phyloP scores from a whole-genome alignment of 2,888 invertebrate species.

The Napeogenes sylphis region DNA sequence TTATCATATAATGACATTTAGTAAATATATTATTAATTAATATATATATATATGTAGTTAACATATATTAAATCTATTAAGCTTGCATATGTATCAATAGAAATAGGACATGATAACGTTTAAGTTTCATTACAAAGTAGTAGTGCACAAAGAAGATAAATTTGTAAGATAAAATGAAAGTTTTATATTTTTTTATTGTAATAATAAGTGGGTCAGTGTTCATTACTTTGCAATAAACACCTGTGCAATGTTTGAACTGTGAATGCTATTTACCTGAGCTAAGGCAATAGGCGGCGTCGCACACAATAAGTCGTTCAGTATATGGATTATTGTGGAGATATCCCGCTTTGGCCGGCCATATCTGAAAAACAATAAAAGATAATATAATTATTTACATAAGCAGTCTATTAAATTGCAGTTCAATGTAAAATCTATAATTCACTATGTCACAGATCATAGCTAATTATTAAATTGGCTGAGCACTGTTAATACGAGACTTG shows the following conservation, averaged over 20 bases:
- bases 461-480: no score
- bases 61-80: neutral
- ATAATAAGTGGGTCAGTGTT: constrained; percentile 11
- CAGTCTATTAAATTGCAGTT: no score
- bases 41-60: no score
- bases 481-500: no score
- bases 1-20: no score
- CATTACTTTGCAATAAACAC: constrained; percentile 3
- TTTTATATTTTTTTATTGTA: neutral
- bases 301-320: constrained; percentile 94
- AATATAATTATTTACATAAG: neutral
- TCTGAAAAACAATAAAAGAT: constrained; percentile 49
- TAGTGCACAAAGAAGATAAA: no score
- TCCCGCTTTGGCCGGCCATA: constrained; percentile 94
- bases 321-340: constrained; percentile 96
- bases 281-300: constrained; percentile 85
- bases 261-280: constrained; percentile 59
- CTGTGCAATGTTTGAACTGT: constrained; percentile 14
- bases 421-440: no score
- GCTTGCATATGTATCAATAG: neutral
- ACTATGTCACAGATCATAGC: no score
- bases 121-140: no score
- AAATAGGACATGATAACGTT: no score
- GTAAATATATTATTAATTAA: no score
- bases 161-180: no score